Evolutionary conservation across 2,797 vertebrate species (phyloP).

Genomic region (Myotis pilosus): DNA sequence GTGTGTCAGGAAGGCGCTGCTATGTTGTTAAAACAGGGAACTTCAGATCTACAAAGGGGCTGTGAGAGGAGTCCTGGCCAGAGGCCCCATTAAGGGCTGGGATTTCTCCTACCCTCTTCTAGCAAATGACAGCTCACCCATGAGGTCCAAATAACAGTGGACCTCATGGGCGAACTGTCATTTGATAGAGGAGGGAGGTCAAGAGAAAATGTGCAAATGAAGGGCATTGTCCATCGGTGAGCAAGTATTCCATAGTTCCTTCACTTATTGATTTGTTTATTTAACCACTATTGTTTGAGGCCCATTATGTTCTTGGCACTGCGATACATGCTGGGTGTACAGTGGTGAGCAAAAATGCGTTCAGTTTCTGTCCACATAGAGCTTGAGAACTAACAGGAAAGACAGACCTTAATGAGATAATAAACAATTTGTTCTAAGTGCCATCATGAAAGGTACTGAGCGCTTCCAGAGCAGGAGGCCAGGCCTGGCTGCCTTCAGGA

Average conservation of each 20-base stretch:
- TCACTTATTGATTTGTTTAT: neutral
- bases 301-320: neutral
- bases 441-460: neutral
- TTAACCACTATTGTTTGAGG: neutral
- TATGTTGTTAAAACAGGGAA: neutral
- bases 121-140: too few relatives aligned
- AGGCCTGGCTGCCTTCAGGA: neutral
- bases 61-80: neutral
- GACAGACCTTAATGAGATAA: neutral
- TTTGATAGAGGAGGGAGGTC: neutral
- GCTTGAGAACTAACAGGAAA: neutral
- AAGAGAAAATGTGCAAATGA: neutral
- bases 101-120: neutral
- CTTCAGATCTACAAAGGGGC: neutral
- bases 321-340: neutral
- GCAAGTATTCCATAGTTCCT: neutral
- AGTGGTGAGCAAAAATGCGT: neutral
- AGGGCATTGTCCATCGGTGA: neutral
- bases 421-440: neutral
- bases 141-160: neutral
- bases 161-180: neutral
- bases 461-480: neutral
- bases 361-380: neutral
- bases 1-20: neutral
- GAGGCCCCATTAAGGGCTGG: neutral